Base-by-base conservation (phyloP, 2,113 vertebrate species). In the Percina caprodes region DNA sequence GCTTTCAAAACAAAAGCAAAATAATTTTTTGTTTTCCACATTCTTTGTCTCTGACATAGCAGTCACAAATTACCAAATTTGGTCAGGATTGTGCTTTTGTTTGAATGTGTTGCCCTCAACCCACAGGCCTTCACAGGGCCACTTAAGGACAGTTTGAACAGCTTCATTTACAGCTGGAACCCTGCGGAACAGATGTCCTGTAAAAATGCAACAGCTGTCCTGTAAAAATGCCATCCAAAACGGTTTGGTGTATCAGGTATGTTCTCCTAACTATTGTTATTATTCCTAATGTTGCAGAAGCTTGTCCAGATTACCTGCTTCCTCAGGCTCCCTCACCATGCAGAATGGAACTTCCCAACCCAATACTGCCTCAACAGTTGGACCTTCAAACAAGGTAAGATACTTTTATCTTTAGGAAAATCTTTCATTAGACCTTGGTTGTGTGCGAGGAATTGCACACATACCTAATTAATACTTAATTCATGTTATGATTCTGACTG, bases 241-340 rank as follows among this genome's bases (percentile, higher is more conserved):
- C 30, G 12, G 1, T 74, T 45, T 74, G n/a, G 19, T 48, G 63
- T 11, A n/a, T 65, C 3, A 9, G n/a, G 58, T 67, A 23, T 69
- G 19, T 75, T 58, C 54, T 66, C 13, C 45, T 45, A 7, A 63
- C 10, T 68, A 0, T 55, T 79, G 24, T 74, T 42, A 11, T 42
- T 42, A 42, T 42, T 10, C 10, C 39, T 42, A 3, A 55, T 49
- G 10, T 65, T 87, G 9, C 87, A 96, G 95, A 87, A 95, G 92
- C 75, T 83, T 95, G 3, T 95, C 92, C 86, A 93, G 94, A 62
- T 86, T 94, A 75, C 92, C 93, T 3, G 78, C 83, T 1, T 82
- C 92, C 26, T 85, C 91, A 15, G 88, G 91, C 42, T 55, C 89
- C 48, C 48, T 77, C 6, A n/a, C 80, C 24, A 2, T 84, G 39